Conservation (phyloP, 1,140 invertebrate genomes). For the Drosophila persimilis region DNA sequence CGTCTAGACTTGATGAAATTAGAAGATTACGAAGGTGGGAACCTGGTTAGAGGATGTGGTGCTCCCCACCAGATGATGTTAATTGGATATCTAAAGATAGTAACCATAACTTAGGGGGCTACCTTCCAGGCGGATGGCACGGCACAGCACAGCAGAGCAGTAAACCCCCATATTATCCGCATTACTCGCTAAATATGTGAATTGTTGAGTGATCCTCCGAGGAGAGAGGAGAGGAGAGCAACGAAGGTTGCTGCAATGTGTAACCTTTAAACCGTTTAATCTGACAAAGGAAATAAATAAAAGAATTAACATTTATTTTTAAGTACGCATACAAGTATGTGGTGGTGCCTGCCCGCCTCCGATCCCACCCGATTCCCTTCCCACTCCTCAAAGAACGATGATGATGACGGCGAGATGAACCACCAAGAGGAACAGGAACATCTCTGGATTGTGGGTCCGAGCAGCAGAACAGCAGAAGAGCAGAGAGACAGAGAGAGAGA, state of each 20-base stretch:
- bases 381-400: conserved; percentile 19
- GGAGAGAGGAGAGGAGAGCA: neutral
- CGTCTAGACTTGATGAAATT: conserved; percentile 9
- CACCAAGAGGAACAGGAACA: conserved; percentile 32
- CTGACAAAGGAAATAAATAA: conserved; percentile 81
- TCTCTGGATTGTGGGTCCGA: too few species aligned
- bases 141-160: neutral
- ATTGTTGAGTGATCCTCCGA: conserved; percentile 5
- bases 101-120: conserved; percentile 26
- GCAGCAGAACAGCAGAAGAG: conserved; percentile 2
- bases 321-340: conserved; percentile 74
- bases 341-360: conserved; percentile 9
- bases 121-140: neutral
- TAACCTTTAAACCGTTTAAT: conserved; percentile 81
- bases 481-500: conserved; percentile 34
- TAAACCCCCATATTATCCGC: conserved; percentile 16
- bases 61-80: neutral
- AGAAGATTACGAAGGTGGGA: conserved; percentile 24
- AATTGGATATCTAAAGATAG: neutral
- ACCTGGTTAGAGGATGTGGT: neutral
- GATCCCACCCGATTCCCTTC: conserved; percentile 11
- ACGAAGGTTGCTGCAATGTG: conserved; percentile 20
- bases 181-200: conserved; percentile 27
- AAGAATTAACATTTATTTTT: conserved; percentile 81
- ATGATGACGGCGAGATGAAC: conserved; percentile 69